These are phyloP conservation scores for Heliconius charithonia DNA, from an alignment of 2,888 invertebrate species.

Conservation along the genomic window DNA sequence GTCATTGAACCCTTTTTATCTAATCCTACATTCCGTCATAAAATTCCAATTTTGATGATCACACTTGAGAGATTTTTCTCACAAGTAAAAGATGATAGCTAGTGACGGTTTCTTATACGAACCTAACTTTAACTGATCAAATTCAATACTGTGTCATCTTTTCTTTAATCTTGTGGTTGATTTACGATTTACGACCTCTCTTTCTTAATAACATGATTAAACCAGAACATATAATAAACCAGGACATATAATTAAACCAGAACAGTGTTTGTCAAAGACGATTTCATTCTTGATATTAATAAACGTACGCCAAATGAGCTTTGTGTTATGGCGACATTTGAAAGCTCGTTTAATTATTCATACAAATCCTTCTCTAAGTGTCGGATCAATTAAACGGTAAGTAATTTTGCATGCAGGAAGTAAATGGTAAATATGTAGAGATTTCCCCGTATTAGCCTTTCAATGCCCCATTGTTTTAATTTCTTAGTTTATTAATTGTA, in stretches of 20 bases:
- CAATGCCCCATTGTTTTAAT: too few species aligned
- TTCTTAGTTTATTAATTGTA: too few species aligned
- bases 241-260: slow-evolving; percentile 41
- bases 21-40: too few species aligned
- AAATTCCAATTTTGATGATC: too few species aligned
- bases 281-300: slow-evolving; percentile 39
- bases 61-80: too few species aligned
- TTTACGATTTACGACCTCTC: slow-evolving; percentile 31
- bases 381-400: neutral
- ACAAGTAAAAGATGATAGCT: too few species aligned
- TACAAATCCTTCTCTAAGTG: slow-evolving; percentile 1
- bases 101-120: too few species aligned
- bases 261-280: slow-evolving; percentile 37
- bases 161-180: slow-evolving; percentile 39
- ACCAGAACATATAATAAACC: too few species aligned
- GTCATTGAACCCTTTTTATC: too few species aligned
- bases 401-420: neutral
- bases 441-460: too few species aligned
- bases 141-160: slow-evolving; percentile 9
- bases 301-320: slow-evolving; percentile 16
- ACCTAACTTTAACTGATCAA: too few species aligned
- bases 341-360: slow-evolving; percentile 16
- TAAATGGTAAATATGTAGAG: too few species aligned
- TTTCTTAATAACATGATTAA: slow-evolving; percentile 41
- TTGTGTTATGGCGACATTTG: slow-evolving; percentile 4